phyloP scores from a whole-genome alignment of 1,140 invertebrate species.

The Zaprionus camerounensis region DNA sequence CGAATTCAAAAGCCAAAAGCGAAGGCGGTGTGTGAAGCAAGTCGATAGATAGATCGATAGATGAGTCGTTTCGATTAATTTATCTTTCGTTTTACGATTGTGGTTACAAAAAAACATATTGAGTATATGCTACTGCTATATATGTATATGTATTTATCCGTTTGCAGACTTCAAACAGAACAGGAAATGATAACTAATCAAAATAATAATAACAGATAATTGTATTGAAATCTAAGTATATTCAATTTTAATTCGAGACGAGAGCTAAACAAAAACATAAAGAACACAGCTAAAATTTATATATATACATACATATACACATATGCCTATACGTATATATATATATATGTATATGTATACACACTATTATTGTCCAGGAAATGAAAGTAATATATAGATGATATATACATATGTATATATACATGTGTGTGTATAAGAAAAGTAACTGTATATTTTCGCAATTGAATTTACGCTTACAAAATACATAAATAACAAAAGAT shows the following conservation, averaged over 20 bases:
- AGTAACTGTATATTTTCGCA: slow-evolving; percentile 80
- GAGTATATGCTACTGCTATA: slow-evolving; percentile 6
- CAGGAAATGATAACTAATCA: slow-evolving; percentile 67
- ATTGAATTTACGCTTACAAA: slow-evolving; percentile 81
- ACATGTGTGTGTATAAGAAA: slow-evolving; percentile 54
- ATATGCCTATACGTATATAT: slow-evolving; percentile 42
- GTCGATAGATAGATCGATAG: slow-evolving; percentile 12
- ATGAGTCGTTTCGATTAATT: slow-evolving; percentile 4
- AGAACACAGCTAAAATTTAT: slow-evolving; percentile 37
- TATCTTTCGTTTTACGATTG: slow-evolving; percentile 8
- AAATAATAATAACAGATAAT: slow-evolving; percentile 65
- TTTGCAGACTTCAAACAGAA: slow-evolving; percentile 20
- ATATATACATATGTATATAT: slow-evolving; percentile 50
- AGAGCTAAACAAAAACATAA: slow-evolving; percentile 12
- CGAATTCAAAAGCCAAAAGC: slow-evolving; percentile 4
- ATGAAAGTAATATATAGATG: slow-evolving; percentile 44
- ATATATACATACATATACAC: slow-evolving; percentile 22
- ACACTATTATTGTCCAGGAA: slow-evolving; percentile 68
- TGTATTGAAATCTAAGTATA: slow-evolving; percentile 56
- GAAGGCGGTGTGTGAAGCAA: slow-evolving; percentile 44
- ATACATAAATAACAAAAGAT: slow-evolving; percentile 52
- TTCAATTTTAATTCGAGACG: slow-evolving; percentile 46
- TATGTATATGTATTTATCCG: background rate
- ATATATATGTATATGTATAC: slow-evolving; percentile 20
- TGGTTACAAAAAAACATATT: background rate